Conservation (phyloP, 2,797 vertebrate genomes). For the Takifugu ocellatus region DNA sequence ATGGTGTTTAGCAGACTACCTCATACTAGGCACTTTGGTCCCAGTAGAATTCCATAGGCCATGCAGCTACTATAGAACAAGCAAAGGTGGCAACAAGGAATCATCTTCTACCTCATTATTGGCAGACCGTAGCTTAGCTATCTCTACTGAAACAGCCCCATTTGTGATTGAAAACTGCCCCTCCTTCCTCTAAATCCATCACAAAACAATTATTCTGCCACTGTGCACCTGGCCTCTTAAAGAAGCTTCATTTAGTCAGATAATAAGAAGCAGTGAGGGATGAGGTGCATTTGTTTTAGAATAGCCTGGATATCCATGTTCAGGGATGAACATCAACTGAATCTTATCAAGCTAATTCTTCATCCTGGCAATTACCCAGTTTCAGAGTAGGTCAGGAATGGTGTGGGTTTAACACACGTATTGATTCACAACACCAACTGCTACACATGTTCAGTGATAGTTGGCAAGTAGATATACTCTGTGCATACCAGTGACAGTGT, state of each 20-base stretch:
- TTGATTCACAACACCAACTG: constrained; percentile 54
- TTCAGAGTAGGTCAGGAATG: constrained; percentile 40
- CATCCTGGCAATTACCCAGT: constrained; percentile 54
- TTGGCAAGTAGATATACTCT: constrained; percentile 27
- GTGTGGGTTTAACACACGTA: constrained; percentile 41
- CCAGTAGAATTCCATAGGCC: constrained; percentile 47
- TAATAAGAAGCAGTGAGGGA: constrained; percentile 66
- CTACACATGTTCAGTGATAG: constrained; percentile 42
- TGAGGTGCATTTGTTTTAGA: constrained; percentile 62
- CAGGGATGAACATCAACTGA: constrained; percentile 55
- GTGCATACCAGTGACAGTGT: constrained; percentile 26
- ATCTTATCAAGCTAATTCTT: constrained; percentile 69
- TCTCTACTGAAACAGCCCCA: constrained; percentile 45
- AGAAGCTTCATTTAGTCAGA: constrained; percentile 49
- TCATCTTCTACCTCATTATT: constrained; percentile 68
- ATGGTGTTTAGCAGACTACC: constrained; percentile 46
- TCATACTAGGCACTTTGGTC: constrained; percentile 68
- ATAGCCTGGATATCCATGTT: constrained; percentile 40
- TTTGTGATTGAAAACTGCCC: constrained; percentile 38
- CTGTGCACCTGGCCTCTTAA: constrained; percentile 52
- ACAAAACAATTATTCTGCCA: constrained; percentile 53
- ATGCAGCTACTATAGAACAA: constrained; percentile 34
- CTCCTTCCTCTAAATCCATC: constrained; percentile 60
- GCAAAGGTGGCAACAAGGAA: constrained; percentile 56
- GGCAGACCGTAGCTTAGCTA: constrained; percentile 57